Percentiles rank a stretch among this genome's conserved stretches.
Conservation (phyloP, 30 jellyfish, hydroid and myxozoan species). For the Nemopilema nomurai region DNA sequence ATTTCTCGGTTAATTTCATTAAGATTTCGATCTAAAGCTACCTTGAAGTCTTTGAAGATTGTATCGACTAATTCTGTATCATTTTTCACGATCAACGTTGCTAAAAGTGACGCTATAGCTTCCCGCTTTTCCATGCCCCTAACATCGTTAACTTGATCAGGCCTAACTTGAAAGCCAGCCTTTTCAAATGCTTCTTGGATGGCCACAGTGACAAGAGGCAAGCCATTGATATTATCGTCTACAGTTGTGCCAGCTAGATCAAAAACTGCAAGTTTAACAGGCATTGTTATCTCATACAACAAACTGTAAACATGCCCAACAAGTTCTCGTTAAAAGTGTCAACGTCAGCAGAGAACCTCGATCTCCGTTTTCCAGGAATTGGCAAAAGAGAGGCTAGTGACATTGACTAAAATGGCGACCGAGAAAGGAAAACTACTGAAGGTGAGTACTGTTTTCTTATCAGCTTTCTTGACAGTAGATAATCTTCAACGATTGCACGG, state of each 20-base stretch:
- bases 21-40: slow-evolving; percentile 19
- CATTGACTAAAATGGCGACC: slow-evolving; percentile 27
- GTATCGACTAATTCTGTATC: slow-evolving; percentile 1
- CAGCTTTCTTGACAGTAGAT: neutral
- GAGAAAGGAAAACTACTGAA: slow-evolving; percentile 29
- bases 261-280: slow-evolving; percentile 36
- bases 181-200: slow-evolving; percentile 50
- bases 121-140: slow-evolving; percentile 68
- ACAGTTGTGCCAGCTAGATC: slow-evolving; percentile 79
- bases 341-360: slow-evolving; percentile 6
- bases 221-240: slow-evolving; percentile 51
- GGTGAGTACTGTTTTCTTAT: slow-evolving; percentile 15
- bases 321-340: neutral
- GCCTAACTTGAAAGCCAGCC: slow-evolving; percentile 11
- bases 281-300: neutral
- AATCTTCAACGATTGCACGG: no score
- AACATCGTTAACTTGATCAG: slow-evolving; percentile 43
- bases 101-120: slow-evolving; percentile 22
- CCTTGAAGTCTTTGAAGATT: slow-evolving; percentile 34
- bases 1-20: slow-evolving; percentile 19
- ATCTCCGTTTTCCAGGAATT: neutral
- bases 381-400: neutral
- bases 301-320: no score
- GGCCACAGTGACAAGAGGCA: slow-evolving; percentile 63
- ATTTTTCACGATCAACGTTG: neutral